Evolutionary conservation across 2,113 vertebrate genomes (phyloP).

Genomic region (Hippocampus comes): DNA sequence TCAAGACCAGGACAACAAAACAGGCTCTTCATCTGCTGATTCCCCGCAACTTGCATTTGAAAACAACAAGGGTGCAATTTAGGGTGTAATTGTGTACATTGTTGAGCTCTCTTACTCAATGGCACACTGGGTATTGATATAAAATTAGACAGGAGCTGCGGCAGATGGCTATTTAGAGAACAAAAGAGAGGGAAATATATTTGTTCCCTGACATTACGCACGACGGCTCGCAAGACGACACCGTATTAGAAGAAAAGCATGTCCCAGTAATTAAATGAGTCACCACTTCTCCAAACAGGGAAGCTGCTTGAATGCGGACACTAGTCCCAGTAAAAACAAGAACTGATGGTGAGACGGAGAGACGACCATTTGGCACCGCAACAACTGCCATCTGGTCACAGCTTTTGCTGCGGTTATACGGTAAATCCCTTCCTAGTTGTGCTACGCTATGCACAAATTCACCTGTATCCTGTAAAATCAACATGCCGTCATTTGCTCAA

Average conservation of each 20-base stretch:
- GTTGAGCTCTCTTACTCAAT: conserved; percentile 15
- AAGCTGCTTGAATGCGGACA: neutral
- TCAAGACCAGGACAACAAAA: neutral
- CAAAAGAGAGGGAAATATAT: conserved; percentile 26
- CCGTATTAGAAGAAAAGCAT: conserved; percentile 18
- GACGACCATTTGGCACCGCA: conserved; percentile 21
- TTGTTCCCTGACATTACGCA: neutral
- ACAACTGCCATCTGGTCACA: conserved; percentile 32
- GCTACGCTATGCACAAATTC: too few species aligned
- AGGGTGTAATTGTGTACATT: conserved; percentile 26
- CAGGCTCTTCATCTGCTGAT: neutral
- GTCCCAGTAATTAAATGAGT: neutral
- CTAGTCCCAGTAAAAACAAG: neutral
- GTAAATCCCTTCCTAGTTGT: too few species aligned
- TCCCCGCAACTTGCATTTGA: neutral
- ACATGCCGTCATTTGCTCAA: too few species aligned
- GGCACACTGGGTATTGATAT: conserved; percentile 15
- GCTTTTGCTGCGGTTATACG: conserved; percentile 37
- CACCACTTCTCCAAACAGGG: neutral
- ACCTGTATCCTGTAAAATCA: too few species aligned
- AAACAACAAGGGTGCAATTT: too few species aligned
- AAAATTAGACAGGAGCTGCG: conserved; percentile 34
- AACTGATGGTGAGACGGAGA: neutral
- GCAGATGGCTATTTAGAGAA: conserved; percentile 33
- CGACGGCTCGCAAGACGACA: neutral